Conservation (phyloP, 2,888 invertebrate species). For the Cerceris rybyensis region DNA sequence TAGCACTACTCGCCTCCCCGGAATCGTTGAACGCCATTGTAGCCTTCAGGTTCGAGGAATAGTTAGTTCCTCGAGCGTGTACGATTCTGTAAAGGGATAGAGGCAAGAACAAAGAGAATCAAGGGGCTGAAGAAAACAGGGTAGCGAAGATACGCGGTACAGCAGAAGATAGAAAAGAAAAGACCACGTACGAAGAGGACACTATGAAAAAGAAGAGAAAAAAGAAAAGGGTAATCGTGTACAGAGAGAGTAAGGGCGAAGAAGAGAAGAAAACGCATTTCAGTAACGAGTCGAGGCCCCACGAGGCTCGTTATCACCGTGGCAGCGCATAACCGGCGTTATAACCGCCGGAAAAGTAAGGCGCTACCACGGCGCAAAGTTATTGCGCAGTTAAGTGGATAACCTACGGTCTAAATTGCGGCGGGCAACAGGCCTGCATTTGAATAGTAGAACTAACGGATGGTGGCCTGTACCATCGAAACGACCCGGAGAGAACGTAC, state of each 20-base stretch:
- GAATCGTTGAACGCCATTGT: slow-evolving; percentile 3
- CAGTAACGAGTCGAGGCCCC: slow-evolving; percentile 24
- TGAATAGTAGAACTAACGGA: slow-evolving; percentile 44
- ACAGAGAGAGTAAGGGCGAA: neutral
- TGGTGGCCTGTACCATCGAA: slow-evolving; percentile 49
- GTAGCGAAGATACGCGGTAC: slow-evolving; percentile 9
- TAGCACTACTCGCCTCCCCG: neutral
- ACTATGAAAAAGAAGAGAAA: neutral
- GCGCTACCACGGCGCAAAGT: slow-evolving; percentile 41
- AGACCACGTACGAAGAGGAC: neutral
- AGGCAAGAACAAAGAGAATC: neutral
- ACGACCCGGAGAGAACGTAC: slow-evolving; percentile 23
- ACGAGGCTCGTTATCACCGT: slow-evolving; percentile 44
- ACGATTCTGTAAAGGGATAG: neutral
- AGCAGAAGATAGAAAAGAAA: neutral
- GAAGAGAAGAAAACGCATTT: slow-evolving; percentile 21
- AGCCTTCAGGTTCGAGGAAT: slow-evolving; percentile 3
- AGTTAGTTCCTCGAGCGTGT: slow-evolving; percentile 1
- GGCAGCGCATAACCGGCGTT: slow-evolving; percentile 14
- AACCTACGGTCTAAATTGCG: slow-evolving; percentile 69
- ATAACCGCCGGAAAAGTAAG: slow-evolving; percentile 43
- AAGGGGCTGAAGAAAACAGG: neutral
- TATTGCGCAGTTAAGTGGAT: slow-evolving; percentile 66
- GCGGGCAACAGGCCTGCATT: slow-evolving; percentile 44
- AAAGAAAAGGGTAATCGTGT: neutral